Evolutionary conservation across 2,113 vertebrate species (phyloP).

Genomic region (Octodon degus): DNA sequence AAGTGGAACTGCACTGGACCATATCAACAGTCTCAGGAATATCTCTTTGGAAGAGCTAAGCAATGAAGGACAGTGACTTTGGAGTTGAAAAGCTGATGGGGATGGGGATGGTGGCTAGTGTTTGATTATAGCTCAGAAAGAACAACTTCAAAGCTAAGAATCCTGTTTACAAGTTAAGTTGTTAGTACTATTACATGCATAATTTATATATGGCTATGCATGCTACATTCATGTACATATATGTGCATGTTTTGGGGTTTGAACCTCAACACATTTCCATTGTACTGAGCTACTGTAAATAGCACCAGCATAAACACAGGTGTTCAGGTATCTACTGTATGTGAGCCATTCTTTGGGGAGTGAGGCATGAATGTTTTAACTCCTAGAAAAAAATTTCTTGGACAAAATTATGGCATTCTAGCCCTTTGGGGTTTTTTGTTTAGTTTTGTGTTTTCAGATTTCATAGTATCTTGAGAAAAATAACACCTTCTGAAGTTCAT

Average conservation of each 20-base stretch:
- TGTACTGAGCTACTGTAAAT: not conserved
- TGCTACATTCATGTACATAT: not conserved
- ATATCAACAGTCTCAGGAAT: not conserved
- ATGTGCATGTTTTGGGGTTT: not conserved
- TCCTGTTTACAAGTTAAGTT: not conserved
- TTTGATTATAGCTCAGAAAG: not conserved
- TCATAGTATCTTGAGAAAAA: not conserved
- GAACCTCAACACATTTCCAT: not conserved
- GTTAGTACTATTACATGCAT: not conserved
- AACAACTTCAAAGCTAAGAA: conserved; percentile 2
- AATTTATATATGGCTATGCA: not conserved
- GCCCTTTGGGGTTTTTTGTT: not conserved
- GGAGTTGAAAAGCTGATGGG: not conserved
- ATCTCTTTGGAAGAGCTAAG: not conserved
- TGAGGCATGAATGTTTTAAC: not conserved
- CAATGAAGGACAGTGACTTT: not conserved
- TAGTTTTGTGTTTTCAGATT: not conserved
- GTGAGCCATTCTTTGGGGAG: not conserved
- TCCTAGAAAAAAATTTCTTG: not conserved
- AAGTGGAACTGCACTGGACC: not conserved
- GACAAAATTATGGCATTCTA: not conserved
- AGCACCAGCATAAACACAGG: not conserved
- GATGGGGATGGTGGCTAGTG: not conserved
- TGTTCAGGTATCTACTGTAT: not conserved
- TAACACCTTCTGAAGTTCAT: not conserved